These are phyloP conservation scores for Halichoeres trimaculatus DNA, from an alignment of 2,113 vertebrate genomes.

Conservation along the genomic window DNA sequence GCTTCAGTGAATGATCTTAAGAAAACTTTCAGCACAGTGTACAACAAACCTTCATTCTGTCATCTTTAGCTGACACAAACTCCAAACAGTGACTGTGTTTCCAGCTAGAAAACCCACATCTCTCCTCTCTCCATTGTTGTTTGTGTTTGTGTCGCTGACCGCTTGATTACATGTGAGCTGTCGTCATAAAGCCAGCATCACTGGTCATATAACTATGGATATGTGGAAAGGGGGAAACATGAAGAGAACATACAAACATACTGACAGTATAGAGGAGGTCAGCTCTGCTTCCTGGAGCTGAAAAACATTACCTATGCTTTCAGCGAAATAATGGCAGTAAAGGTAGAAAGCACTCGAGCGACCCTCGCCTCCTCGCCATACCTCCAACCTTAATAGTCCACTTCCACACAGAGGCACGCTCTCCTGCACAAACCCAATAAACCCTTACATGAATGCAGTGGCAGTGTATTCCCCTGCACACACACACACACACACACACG, in stretches of 20 bases:
- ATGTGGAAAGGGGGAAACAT: neutral
- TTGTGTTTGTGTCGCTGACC: no score
- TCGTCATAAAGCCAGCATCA: no score
- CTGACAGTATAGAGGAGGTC: neutral
- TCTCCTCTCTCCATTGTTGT: no score
- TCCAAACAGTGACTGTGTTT: no score
- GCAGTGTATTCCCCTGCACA: neutral
- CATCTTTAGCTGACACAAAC: no score
- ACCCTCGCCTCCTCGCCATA: slow-evolving; percentile 1
- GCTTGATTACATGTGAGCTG: no score
- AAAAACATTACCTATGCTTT: neutral
- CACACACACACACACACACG: slow-evolving; percentile 2
- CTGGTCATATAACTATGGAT: neutral
- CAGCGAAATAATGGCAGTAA: slow-evolving; percentile 12
- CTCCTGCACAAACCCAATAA: slow-evolving; percentile 21
- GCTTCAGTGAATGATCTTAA: no score
- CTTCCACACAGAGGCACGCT: slow-evolving; percentile 19
- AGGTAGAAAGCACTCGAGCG: neutral
- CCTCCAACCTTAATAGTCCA: slow-evolving; percentile 37
- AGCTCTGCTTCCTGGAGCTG: neutral
- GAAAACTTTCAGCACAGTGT: no score
- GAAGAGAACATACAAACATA: neutral
- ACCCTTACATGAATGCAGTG: slow-evolving; percentile 12
- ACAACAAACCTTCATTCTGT: no score
- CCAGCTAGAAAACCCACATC: no score